Base-by-base conservation (phyloP, 2,888 invertebrate species). In the Tinea trinotella region DNA sequence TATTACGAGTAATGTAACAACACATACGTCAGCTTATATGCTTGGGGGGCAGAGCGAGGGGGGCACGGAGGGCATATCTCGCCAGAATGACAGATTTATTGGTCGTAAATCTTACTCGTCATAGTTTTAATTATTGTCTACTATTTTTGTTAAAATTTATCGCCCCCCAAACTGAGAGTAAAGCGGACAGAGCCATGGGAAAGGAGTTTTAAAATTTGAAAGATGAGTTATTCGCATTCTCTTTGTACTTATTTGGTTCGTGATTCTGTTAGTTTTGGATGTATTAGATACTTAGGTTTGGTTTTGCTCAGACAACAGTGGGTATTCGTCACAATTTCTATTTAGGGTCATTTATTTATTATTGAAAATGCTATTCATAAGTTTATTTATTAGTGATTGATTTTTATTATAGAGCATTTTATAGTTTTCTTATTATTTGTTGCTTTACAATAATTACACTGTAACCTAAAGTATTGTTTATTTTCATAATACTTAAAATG, bases 121-220 rank as follows among this genome's bases (percentile, higher is more conserved):
- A 73, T 73, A 74, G 71, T 70, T 74, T 73, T 75, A 76, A 76
- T 76, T 74, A 76, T 71, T 72, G 69, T 70, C 70, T 54, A 56
- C 56, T 70, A 71, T 72, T 70, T 69, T 66, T 60, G 63, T 46
- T 50, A 50, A 22, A 40, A 50, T 50, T 50, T 50, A 50, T 50
- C 24, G 22, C 24, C 15, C 50, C n/a, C 50, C 12, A 24, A 50
- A 50, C 19, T 46, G 46, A 40, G 40, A 7, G 22, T 7, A 40
- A 7, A 3, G 19, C 6, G 40, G 3, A 7, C 7, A 40, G 13
- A 3, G 19, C 6, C 46, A 19, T 19, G 46, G 46, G 46, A 40
- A 40, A 46, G 46, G 46, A 17, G 17, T 46, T 46, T 19, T 44
- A 17, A 19, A 46, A 46, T 19, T 46, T 19, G 46, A 4, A 9